Percentiles rank a stretch among this genome's conserved stretches.
Conservation (phyloP, 2,113 vertebrate species). For the Heliornis fulica region DNA sequence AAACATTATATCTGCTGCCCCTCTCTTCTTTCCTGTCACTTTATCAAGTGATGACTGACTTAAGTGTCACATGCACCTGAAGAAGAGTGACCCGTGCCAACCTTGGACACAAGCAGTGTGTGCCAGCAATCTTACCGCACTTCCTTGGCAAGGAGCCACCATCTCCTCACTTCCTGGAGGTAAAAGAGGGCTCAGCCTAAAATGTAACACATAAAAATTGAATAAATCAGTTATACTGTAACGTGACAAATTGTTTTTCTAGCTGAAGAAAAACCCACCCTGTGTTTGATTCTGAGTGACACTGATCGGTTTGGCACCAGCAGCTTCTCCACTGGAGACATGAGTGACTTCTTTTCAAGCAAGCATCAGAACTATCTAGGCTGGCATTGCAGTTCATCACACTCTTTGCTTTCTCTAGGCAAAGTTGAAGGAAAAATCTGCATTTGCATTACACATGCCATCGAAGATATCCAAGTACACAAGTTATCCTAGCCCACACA, state of each 20-base stretch:
- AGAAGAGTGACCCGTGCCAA: conserved; percentile 36
- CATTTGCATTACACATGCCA: not conserved
- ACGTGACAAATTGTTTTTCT: conserved; percentile 54
- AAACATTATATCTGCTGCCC: conserved; percentile 15
- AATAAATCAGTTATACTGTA: conserved; percentile 45
- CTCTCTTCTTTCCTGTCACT: not conserved
- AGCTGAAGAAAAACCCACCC: not conserved
- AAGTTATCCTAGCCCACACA: not conserved
- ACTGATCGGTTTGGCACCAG: not conserved
- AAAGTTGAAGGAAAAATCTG: conserved; percentile 26
- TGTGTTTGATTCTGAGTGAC: conserved; percentile 30
- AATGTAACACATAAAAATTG: conserved; percentile 43
- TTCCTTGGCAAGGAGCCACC: conserved; percentile 39
- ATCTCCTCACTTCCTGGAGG: conserved; percentile 47
- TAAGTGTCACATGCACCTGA: not conserved
- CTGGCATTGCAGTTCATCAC: conserved; percentile 10
- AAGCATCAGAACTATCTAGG: not conserved
- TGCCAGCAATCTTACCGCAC: conserved; percentile 67
- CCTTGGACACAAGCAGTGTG: conserved; percentile 44
- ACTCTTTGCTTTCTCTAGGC: conserved; percentile 30
- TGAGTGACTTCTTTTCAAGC: conserved; percentile 19
- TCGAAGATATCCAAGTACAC: not conserved
- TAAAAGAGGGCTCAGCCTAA: conserved; percentile 38
- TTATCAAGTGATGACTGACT: not conserved
- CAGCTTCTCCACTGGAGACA: not conserved